A percentile compares a stretch with the other conserved stretches of the same genome.
Evolutionary conservation across 2,888 invertebrate species (phyloP).

Genomic region (Mimumesa dahlbomi): DNA sequence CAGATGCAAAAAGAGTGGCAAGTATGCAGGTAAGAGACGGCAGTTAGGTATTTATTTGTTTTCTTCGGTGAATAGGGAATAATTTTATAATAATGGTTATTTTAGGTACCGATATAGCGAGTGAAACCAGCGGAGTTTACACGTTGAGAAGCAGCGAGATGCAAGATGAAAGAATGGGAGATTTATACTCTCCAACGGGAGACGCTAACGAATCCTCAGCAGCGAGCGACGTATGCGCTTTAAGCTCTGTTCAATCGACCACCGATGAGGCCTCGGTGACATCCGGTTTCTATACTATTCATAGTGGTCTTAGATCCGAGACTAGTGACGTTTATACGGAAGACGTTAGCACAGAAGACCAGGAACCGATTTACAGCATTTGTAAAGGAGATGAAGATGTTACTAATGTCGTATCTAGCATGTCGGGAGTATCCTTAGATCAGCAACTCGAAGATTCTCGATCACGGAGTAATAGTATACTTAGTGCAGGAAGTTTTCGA

Average conservation of each 20-base stretch:
- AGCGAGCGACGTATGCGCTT: constrained; percentile 74
- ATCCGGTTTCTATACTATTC: constrained; percentile 79
- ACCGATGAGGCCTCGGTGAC: constrained; percentile 79
- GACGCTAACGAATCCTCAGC: constrained; percentile 74
- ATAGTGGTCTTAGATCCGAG: constrained; percentile 76
- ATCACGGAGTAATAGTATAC: constrained; percentile 86
- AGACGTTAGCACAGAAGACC: constrained; percentile 70
- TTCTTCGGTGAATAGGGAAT: not conserved
- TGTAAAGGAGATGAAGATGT: constrained; percentile 75
- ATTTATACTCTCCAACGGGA: constrained; percentile 71
- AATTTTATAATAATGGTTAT: too few relatives aligned
- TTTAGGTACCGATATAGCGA: constrained; percentile 82
- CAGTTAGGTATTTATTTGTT: not conserved
- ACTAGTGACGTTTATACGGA: constrained; percentile 78
- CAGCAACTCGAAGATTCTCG: constrained; percentile 68
- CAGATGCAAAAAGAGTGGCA: constrained; percentile 74
- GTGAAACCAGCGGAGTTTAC: constrained; percentile 93
- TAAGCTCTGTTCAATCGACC: constrained; percentile 77
- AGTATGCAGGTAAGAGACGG: constrained; percentile 68
- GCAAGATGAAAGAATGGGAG: constrained; percentile 74
- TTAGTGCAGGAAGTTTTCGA: constrained; percentile 91
- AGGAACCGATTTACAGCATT: constrained; percentile 78
- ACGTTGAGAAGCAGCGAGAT: constrained; percentile 85
- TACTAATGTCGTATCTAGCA: constrained; percentile 36
- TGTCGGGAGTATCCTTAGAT: constrained; percentile 52